These are phyloP conservation scores for Psilopsiagon aymara DNA, from an alignment of 2,113 vertebrate genomes.

Conservation along the genomic window DNA sequence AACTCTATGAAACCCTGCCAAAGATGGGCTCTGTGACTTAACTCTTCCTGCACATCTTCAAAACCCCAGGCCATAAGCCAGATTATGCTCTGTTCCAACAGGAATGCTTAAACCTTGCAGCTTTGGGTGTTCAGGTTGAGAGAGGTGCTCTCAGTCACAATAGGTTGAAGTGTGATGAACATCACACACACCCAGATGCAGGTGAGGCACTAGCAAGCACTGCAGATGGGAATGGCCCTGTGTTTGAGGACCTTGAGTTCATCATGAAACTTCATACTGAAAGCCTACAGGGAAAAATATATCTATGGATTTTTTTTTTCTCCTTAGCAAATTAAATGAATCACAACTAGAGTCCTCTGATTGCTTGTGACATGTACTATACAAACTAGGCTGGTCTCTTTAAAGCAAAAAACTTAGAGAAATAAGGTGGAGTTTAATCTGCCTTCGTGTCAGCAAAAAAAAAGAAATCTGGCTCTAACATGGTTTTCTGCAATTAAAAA, in stretches of 20 bases:
- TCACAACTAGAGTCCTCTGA: not conserved
- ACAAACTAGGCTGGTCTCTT: not conserved
- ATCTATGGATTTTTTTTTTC: not conserved
- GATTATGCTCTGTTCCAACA: not conserved
- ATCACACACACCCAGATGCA: accelerated
- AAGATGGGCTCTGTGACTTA: not conserved
- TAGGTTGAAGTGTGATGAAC: accelerated
- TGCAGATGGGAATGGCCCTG: not conserved
- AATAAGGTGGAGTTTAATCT: not conserved
- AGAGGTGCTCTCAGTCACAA: not conserved
- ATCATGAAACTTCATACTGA: not conserved
- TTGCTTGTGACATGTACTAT: not conserved
- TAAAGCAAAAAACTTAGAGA: not conserved
- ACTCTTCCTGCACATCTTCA: not conserved
- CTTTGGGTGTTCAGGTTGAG: accelerated
- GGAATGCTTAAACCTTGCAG: not conserved
- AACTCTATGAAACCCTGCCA: not conserved
- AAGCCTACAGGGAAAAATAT: not conserved
- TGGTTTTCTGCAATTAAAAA: not conserved
- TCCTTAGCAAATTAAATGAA: not conserved
- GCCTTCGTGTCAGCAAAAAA: not conserved
- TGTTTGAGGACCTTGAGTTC: not conserved
- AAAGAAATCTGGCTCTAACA: not conserved
- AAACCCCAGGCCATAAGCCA: not conserved
- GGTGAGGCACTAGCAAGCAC: not conserved